Base-by-base conservation (phyloP, 2,113 vertebrate species). In the Lophius piscatorius region DNA sequence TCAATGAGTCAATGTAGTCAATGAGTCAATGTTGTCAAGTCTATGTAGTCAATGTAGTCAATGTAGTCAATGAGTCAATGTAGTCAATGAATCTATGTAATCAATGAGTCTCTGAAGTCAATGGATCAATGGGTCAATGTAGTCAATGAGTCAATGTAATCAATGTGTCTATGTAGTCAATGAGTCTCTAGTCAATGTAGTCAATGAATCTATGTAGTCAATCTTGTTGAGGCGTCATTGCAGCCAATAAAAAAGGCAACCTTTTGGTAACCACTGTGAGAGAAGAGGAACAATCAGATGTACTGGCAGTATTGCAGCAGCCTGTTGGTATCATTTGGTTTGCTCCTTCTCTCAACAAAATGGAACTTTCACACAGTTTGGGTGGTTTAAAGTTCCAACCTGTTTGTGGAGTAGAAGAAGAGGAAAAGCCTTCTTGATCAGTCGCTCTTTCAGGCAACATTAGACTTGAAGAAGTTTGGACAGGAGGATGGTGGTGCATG, bases 401-500 rank as follows among this genome's bases (percentile, higher is more conserved):
- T 24, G 70, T 31, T 54, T 71, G 44, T 51, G 58, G 26, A 66
- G 34, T 71, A 57, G 40, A 70, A 67, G 54, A 66, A 77, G 57
- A 31, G 17, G 7, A 5, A 11, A 56, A 13, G 39, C 24, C 73
- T 70, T 71, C 62, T 60, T 76, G 54, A 75, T 79, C 44, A 45
- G 26, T 66, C 55, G 63, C 67, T 74, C 39, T 60, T 52, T n/a
- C n/a, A n/a, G 68, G 59, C 72, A 51, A 57, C 52, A 22, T 18
- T 39, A 54, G 74, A 40, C 63, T 56, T 40, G 46, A 48, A 61
- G 20, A 76, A 17, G 29, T 63, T 81, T 66, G 81, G 74, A 80
- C 50, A 51, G 47, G 35, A 49, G 57, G 58, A 60, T 51, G 47
- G 55, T 38, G 57, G 33, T 16, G 28, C 47, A 7, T 68, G 63